phyloP scores from a whole-genome alignment of 1,140 invertebrate genomes.

The Aphelenchoides avenae region DNA sequence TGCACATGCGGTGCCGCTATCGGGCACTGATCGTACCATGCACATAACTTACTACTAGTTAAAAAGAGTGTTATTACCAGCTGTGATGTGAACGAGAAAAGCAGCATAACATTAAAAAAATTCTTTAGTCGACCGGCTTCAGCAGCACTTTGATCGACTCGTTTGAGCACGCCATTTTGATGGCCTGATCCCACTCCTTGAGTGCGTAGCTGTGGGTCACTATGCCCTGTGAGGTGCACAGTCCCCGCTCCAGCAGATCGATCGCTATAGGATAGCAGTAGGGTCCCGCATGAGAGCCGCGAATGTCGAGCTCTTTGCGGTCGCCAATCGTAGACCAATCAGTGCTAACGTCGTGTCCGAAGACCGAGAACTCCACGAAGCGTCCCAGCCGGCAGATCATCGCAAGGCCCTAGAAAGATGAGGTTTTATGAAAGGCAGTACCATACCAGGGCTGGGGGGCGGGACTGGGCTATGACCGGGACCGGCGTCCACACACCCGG shows the following conservation, averaged over 20 bases:
- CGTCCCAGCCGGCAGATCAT: background rate
- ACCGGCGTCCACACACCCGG: too few relatives aligned
- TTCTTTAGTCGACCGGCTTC: too few relatives aligned
- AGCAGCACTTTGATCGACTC: slow-evolving; percentile 6
- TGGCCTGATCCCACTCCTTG: slow-evolving; percentile 3
- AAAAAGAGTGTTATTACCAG: too few relatives aligned
- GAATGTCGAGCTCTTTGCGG: slow-evolving; percentile 3
- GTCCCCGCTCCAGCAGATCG: background rate
- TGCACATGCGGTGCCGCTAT: too few relatives aligned
- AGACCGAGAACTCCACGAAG: slow-evolving; percentile 6
- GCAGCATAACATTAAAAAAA: too few relatives aligned
- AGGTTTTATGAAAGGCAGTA: too few relatives aligned
- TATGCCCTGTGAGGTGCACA: slow-evolving; percentile 4
- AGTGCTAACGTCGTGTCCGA: background rate
- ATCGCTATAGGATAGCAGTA: slow-evolving; percentile 8
- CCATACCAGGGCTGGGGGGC: too few relatives aligned
- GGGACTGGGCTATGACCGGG: too few relatives aligned
- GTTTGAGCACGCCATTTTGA: background rate
- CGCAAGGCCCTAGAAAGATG: background rate
- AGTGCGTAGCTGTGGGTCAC: background rate
- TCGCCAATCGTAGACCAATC: slow-evolving; percentile 6
- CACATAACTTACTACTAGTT: too few relatives aligned
- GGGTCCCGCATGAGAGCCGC: background rate
- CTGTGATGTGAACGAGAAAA: too few relatives aligned
- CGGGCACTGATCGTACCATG: too few relatives aligned